Percentiles rank a stretch among this genome's conserved stretches.
Evolutionary conservation across 1,140 invertebrate genomes (phyloP).

Genomic region (Lasioglossum albipes): DNA sequence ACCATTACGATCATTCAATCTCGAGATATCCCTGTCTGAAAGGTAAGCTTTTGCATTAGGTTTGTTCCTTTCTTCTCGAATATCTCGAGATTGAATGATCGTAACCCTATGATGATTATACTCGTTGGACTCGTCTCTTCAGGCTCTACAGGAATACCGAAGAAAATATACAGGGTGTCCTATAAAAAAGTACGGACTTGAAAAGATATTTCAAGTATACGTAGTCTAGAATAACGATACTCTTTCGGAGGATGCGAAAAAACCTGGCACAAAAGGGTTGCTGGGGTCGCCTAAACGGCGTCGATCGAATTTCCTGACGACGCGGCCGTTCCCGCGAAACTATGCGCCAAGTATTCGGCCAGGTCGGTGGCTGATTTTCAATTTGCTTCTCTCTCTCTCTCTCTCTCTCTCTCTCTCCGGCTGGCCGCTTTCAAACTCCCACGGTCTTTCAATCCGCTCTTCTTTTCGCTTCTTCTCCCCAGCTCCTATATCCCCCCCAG

Average conservation of each 20-base stretch:
- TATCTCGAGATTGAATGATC: too few relatives aligned
- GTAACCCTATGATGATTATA: neutral
- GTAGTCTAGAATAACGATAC: neutral
- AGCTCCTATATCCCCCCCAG: neutral
- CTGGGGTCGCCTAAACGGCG: slow-evolving; percentile 17
- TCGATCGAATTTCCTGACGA: slow-evolving; percentile 28
- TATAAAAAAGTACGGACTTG: neutral
- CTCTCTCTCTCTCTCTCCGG: slow-evolving; percentile 1
- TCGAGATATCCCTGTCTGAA: too few relatives aligned
- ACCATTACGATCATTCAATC: too few relatives aligned
- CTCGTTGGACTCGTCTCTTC: too few relatives aligned
- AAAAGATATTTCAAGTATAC: too few relatives aligned
- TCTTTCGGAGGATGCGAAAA: neutral
- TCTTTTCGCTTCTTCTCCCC: neutral
- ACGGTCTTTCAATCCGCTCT: neutral
- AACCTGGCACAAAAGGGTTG: neutral
- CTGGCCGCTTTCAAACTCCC: slow-evolving; percentile 11
- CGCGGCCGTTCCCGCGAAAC: slow-evolving; percentile 29
- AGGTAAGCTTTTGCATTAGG: too few relatives aligned
- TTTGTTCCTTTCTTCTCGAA: too few relatives aligned
- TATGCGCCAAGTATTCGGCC: slow-evolving; percentile 47
- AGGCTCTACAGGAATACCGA: too few relatives aligned
- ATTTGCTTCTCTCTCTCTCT: slow-evolving; percentile 34
- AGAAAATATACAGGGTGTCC: neutral
- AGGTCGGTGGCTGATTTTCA: slow-evolving; percentile 58